phyloP scores from a whole-genome alignment of 2,113 vertebrate species.

The Zosterops lateralis region DNA sequence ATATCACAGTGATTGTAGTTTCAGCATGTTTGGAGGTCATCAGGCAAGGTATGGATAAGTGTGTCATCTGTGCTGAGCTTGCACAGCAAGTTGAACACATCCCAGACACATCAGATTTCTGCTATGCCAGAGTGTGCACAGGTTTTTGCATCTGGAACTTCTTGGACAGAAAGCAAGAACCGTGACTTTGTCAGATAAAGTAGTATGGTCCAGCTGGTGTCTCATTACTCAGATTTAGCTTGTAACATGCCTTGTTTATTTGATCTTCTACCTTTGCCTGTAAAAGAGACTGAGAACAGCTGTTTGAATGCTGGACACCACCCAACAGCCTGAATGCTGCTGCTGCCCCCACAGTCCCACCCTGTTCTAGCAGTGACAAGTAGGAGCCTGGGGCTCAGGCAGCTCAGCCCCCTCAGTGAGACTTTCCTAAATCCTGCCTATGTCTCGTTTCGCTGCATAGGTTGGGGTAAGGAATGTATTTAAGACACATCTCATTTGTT shows the following conservation, averaged over 20 bases:
- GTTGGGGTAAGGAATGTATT: background rate
- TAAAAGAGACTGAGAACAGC: background rate
- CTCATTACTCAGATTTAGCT: background rate
- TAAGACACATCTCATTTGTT: background rate
- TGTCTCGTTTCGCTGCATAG: background rate
- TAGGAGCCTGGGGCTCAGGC: background rate
- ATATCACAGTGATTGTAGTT: background rate
- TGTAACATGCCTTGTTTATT: background rate
- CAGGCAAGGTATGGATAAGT: background rate
- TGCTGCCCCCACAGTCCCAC: background rate
- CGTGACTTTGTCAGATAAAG: background rate
- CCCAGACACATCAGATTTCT: background rate
- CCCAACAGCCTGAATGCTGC: background rate
- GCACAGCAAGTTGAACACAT: background rate
- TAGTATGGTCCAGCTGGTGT: background rate
- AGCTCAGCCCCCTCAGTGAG: background rate
- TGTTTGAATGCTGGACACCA: background rate
- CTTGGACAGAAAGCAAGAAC: background rate
- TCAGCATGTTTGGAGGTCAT: background rate
- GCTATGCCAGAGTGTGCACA: background rate
- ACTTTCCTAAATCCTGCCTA: background rate
- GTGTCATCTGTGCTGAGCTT: background rate
- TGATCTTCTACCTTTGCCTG: background rate
- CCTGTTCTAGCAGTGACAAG: background rate
- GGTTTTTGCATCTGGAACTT: background rate